These are phyloP conservation scores for Sterrhoptilus dennistouni DNA, from an alignment of 2,113 vertebrate genomes.

Conservation along the genomic window DNA sequence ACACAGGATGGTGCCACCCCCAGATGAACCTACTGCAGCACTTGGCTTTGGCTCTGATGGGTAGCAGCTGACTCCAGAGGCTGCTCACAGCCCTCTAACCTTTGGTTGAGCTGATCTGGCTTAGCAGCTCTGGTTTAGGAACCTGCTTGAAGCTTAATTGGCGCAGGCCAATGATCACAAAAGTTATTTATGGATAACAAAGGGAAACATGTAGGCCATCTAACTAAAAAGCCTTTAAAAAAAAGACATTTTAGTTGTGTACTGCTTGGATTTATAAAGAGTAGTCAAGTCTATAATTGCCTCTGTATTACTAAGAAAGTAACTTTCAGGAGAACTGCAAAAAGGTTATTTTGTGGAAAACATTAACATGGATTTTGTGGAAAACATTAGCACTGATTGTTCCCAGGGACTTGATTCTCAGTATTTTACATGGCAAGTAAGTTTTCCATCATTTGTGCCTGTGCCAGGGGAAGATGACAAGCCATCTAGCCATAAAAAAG, in stretches of 20 bases:
- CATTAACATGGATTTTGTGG: background rate
- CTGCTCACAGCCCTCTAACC: background rate
- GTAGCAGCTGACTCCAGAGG: background rate
- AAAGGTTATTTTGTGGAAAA: background rate
- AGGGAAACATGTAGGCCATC: background rate
- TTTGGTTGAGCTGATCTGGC: background rate
- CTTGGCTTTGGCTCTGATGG: background rate
- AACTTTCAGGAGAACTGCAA: background rate
- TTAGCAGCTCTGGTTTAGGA: background rate
- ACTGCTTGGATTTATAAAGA: background rate
- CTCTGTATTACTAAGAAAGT: background rate
- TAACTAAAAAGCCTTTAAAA: background rate
- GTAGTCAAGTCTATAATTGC: background rate
- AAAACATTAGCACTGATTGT: background rate
- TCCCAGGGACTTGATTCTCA: background rate
- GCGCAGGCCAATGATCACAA: background rate
- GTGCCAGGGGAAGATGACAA: background rate
- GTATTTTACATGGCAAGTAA: background rate
- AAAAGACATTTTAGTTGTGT: background rate
- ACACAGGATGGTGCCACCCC: accelerated
- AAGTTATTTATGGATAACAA: background rate
- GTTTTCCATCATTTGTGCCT: background rate
- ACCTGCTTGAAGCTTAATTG: background rate
- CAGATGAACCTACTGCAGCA: background rate
- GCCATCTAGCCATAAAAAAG: background rate